Percentiles rank a stretch among this genome's conserved stretches.
These are phyloP conservation scores for Varanus salvator DNA, from an alignment of 2,113 vertebrate species.

Conservation along the genomic window DNA sequence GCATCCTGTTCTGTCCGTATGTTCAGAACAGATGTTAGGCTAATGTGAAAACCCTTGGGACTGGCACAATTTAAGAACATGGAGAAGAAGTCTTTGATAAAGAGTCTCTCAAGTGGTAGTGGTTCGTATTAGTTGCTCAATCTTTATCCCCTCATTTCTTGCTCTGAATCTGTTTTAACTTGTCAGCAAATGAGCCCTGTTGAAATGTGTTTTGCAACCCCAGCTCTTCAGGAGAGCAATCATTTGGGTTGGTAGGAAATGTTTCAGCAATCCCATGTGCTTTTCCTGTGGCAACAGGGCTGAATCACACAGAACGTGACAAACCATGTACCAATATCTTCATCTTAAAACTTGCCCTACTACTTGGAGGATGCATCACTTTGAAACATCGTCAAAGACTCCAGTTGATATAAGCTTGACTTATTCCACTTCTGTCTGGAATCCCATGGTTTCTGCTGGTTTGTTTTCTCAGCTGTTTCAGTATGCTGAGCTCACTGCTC, in stretches of 20 bases:
- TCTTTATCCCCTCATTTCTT: conserved; percentile 11
- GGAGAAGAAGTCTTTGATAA: conserved; percentile 23
- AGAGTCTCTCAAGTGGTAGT: conserved; percentile 29
- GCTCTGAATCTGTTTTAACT: conserved; percentile 65
- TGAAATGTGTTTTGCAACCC: conserved; percentile 40
- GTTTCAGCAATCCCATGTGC: conserved; percentile 33
- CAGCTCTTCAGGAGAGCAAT: conserved; percentile 50
- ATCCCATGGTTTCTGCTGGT: neutral
- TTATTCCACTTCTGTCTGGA: neutral
- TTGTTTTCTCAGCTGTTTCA: neutral
- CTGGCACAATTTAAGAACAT: conserved; percentile 10
- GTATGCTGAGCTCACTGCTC: neutral
- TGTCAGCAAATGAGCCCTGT: conserved; percentile 62
- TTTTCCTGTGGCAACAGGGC: conserved; percentile 16
- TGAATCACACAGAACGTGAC: conserved; percentile 41
- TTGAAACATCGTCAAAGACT: neutral
- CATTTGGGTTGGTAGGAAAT: conserved; percentile 49
- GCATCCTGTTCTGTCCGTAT: conserved; percentile 11
- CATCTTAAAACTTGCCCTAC: conserved; percentile 37
- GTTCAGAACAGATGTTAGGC: conserved; percentile 34
- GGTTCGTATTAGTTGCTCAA: conserved; percentile 63
- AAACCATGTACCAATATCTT: neutral
- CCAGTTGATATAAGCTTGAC: neutral
- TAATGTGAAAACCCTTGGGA: conserved; percentile 19
- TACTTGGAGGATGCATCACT: neutral